Percentiles rank a stretch among this genome's conserved stretches.
phyloP scores from a whole-genome alignment of 2,888 invertebrate species.

The Eristalis intricaria region DNA sequence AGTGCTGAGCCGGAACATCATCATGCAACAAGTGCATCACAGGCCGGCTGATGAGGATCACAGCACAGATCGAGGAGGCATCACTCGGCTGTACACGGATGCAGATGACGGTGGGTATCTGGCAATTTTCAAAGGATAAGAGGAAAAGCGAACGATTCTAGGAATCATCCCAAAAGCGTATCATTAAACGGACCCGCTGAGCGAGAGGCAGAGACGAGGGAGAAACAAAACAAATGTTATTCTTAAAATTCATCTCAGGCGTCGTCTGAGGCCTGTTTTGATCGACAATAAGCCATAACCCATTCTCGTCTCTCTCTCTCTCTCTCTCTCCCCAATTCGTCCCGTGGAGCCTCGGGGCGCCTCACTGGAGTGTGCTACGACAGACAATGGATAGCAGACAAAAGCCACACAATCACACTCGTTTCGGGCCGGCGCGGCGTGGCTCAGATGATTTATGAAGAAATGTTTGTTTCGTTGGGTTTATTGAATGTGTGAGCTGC shows the following conservation, averaged over 20 bases:
- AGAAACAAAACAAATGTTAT: slow-evolving; percentile 51
- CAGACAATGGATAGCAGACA: slow-evolving; percentile 53
- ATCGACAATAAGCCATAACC: slow-evolving; percentile 61
- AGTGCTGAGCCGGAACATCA: slow-evolving; percentile 55
- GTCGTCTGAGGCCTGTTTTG: slow-evolving; percentile 30
- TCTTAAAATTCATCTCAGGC: slow-evolving; percentile 36
- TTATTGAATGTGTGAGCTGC: slow-evolving; percentile 37
- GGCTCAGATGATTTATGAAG: slow-evolving; percentile 59
- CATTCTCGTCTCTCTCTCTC: not conserved
- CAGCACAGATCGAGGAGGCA: not conserved
- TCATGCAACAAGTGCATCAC: slow-evolving; percentile 70
- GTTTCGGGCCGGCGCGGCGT: not conserved
- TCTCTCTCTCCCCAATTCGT: not conserved
- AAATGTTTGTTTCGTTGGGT: slow-evolving; percentile 45
- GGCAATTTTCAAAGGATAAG: slow-evolving; percentile 17
- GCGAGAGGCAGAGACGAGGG: slow-evolving; percentile 17
- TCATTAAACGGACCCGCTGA: slow-evolving; percentile 41
- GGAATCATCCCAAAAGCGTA: slow-evolving; percentile 64
- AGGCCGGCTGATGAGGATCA: slow-evolving; percentile 40
- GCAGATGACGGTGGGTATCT: slow-evolving; percentile 19
- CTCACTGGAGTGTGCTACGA: slow-evolving; percentile 56
- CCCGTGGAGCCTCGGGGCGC: slow-evolving; percentile 48
- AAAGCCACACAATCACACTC: slow-evolving; percentile 54
- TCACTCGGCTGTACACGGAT: not conserved
- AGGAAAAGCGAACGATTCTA: slow-evolving; percentile 56